Evolutionary conservation across 2,113 vertebrate species (phyloP).

Genomic region (Zingel zingel): DNA sequence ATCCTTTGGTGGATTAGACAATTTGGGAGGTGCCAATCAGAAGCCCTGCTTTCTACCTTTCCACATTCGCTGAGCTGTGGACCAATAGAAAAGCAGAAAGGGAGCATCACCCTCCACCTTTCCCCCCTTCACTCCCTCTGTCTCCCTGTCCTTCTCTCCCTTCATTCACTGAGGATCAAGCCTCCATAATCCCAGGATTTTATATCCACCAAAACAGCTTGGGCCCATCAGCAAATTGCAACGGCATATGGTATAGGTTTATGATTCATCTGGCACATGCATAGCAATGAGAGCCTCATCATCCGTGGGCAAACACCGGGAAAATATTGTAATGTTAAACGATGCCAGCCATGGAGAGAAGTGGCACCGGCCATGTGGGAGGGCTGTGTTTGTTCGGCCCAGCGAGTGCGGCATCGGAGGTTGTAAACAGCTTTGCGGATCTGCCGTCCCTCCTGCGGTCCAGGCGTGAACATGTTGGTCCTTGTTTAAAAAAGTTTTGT

Average conservation of each 20-base stretch:
- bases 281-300: slow-evolving; percentile 90
- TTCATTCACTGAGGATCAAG: slow-evolving; percentile 88
- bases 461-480: background rate
- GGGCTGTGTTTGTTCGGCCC: slow-evolving; percentile 72
- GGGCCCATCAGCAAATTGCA: slow-evolving; percentile 99
- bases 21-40: slow-evolving; percentile 27
- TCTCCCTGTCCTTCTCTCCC: slow-evolving; percentile 50
- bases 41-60: slow-evolving; percentile 31
- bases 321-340: slow-evolving; percentile 84
- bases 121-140: slow-evolving; percentile 34
- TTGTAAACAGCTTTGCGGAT: slow-evolving; percentile 66
- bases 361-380: slow-evolving; percentile 67
- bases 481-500: background rate
- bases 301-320: slow-evolving; percentile 89
- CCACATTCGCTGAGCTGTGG: background rate
- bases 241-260: slow-evolving; percentile 99
- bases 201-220: slow-evolving; percentile 99
- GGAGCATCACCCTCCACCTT: slow-evolving; percentile 39
- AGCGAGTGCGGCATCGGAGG: slow-evolving; percentile 73
- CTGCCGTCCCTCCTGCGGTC: slow-evolving; percentile 49
- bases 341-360: slow-evolving; percentile 77
- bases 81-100: slow-evolving; percentile 37
- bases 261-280: slow-evolving; percentile 97
- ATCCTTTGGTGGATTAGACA: slow-evolving; percentile 44
- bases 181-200: slow-evolving; percentile 95